A percentile compares a stretch with the other conserved stretches of the same genome.
phyloP scores from a whole-genome alignment of 2,888 invertebrate genomes.

The Caenorhabditis sp. region DNA sequence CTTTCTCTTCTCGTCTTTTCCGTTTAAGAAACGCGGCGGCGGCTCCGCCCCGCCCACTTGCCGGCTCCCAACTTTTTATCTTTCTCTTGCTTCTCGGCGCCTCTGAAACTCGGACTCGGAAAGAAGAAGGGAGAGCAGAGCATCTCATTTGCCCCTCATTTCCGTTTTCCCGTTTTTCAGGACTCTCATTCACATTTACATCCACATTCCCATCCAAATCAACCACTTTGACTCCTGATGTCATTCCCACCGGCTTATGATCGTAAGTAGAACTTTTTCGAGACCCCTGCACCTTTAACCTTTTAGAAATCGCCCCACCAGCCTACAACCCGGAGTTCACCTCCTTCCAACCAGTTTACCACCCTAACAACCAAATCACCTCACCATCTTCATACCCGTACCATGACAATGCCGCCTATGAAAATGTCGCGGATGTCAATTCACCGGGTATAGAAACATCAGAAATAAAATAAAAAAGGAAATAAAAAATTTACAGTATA shows the following conservation, averaged over 20 bases:
- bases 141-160: conserved; percentile 2
- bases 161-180: conserved; percentile 19
- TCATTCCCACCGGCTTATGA: conserved; percentile 51
- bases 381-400: conserved; percentile 30
- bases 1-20: conserved; percentile 35
- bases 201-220: neutral
- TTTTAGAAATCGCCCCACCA: conserved; percentile 44
- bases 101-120: conserved; percentile 13
- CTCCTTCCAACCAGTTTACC: conserved; percentile 36
- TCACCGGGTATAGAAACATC: conserved; percentile 24
- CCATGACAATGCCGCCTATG: conserved; percentile 36
- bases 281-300: no score
- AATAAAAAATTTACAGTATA: conserved; percentile 16
- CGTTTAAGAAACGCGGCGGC: conserved; percentile 44
- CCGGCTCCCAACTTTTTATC: conserved; percentile 29
- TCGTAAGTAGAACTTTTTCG: no score
- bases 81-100: conserved; percentile 16
- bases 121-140: neutral
- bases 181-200: conserved; percentile 38
- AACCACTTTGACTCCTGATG: conserved; percentile 16
- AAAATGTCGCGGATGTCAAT: conserved; percentile 39
- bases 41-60: conserved; percentile 15
- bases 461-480: neutral
- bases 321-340: conserved; percentile 50
- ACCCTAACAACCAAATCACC: conserved; percentile 28